A percentile compares a stretch with the other conserved stretches of the same genome.
phyloP scores from a whole-genome alignment of 2,113 vertebrate genomes.

The Eurypyga helias region DNA sequence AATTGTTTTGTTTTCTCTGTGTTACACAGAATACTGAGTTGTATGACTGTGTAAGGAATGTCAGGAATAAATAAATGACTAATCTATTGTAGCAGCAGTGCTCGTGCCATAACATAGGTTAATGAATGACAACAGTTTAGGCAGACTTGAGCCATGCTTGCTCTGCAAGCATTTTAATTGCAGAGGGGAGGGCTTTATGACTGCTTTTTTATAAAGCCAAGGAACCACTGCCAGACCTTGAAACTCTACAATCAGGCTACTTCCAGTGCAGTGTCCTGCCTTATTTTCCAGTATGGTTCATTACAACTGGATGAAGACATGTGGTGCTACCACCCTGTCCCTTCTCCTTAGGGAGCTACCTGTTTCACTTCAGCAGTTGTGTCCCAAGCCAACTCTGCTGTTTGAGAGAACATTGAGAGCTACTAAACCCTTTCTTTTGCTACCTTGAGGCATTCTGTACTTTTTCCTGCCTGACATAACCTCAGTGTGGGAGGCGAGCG shows the following conservation, averaged over 20 bases:
- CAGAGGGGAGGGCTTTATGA: no score
- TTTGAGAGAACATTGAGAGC: background rate
- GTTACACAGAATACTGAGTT: background rate
- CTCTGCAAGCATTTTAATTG: background rate
- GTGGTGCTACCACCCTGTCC: background rate
- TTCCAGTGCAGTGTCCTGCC: no score
- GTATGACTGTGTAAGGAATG: background rate
- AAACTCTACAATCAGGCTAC: no score
- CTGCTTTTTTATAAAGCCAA: background rate
- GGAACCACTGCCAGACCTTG: background rate
- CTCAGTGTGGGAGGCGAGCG: accelerated
- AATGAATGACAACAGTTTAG: background rate
- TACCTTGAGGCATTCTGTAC: background rate
- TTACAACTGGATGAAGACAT: background rate
- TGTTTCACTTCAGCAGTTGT: background rate
- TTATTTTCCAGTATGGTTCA: accelerated
- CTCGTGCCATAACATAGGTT: background rate
- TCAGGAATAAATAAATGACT: background rate
- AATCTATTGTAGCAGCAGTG: background rate
- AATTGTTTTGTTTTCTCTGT: background rate
- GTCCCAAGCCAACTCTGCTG: background rate
- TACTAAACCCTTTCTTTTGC: background rate
- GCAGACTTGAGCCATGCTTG: background rate
- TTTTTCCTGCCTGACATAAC: background rate
- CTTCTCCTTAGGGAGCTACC: background rate